A percentile compares a stretch with the other conserved stretches of the same genome.
phyloP scores from a whole-genome alignment of 2,888 invertebrate species.

The Macrophya annulata region DNA sequence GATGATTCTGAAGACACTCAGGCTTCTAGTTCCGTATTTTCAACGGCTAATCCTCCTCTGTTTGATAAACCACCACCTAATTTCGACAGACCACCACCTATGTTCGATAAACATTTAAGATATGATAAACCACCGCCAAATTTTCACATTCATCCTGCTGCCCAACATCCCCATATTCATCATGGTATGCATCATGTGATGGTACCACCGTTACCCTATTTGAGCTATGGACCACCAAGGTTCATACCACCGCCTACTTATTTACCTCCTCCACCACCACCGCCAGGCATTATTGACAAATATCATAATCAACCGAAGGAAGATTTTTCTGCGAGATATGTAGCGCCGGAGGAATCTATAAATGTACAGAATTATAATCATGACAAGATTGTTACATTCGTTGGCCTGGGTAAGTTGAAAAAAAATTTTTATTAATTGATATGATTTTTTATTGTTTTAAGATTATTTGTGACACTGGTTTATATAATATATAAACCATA shows the following conservation, averaged over 20 bases:
- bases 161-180: constrained; percentile 42
- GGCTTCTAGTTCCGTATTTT: constrained; percentile 64
- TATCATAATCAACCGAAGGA: constrained; percentile 76
- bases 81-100: constrained; percentile 69
- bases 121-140: constrained; percentile 68
- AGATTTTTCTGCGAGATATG: constrained; percentile 79
- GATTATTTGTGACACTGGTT: background rate
- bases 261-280: constrained; percentile 63
- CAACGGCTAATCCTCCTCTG: constrained; percentile 63
- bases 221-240: constrained; percentile 68
- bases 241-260: constrained; percentile 66
- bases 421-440: background rate
- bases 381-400: constrained; percentile 84
- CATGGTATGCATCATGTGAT: constrained; percentile 68
- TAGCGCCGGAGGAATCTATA: constrained; percentile 77
- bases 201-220: constrained; percentile 70
- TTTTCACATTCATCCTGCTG: constrained; percentile 66
- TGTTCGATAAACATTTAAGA: constrained; percentile 70
- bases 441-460: background rate
- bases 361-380: constrained; percentile 81
- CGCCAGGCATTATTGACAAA: constrained; percentile 71
- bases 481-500: too few species aligned
- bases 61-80: constrained; percentile 69
- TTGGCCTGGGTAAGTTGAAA: constrained; percentile 83
- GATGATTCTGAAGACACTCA: constrained; percentile 69